Evolutionary conservation across 1,140 invertebrate species (phyloP).

Genomic region (Microvelia longipes): DNA sequence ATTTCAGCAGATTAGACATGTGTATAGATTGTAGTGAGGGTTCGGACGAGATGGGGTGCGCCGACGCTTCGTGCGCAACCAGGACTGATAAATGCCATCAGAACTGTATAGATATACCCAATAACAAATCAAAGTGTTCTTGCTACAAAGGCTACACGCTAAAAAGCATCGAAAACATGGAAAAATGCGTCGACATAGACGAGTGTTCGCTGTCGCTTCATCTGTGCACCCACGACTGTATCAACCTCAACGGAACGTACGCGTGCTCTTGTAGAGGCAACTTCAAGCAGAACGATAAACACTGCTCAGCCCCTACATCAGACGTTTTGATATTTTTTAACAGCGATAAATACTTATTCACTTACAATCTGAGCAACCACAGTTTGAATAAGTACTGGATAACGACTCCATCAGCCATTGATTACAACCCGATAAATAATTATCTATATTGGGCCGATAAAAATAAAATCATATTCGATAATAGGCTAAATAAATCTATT

Average conservation of each 20-base stretch:
- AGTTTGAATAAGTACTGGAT: too few relatives aligned
- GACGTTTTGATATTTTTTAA: too few relatives aligned
- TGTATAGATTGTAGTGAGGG: background rate
- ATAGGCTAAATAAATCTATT: too few relatives aligned
- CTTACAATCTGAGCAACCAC: too few relatives aligned
- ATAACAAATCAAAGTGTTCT: background rate
- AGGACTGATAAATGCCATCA: background rate
- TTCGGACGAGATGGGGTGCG: background rate
- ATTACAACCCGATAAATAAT: too few relatives aligned
- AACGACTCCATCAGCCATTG: too few relatives aligned
- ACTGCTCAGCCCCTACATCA: too few relatives aligned
- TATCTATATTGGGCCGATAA: too few relatives aligned
- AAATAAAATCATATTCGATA: too few relatives aligned
- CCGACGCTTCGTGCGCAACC: background rate
- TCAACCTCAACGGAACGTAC: background rate
- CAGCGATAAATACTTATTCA: too few relatives aligned
- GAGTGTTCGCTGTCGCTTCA: background rate
- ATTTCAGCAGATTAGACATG: too few relatives aligned
- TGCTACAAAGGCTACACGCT: background rate
- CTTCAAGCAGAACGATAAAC: too few relatives aligned
- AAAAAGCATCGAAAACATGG: background rate
- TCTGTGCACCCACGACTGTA: background rate
- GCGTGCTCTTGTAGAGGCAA: background rate
- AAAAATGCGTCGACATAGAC: background rate
- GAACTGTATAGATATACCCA: background rate